Evolutionary conservation across 1,140 invertebrate genomes (phyloP).

Genomic region (Telenomus remus): DNA sequence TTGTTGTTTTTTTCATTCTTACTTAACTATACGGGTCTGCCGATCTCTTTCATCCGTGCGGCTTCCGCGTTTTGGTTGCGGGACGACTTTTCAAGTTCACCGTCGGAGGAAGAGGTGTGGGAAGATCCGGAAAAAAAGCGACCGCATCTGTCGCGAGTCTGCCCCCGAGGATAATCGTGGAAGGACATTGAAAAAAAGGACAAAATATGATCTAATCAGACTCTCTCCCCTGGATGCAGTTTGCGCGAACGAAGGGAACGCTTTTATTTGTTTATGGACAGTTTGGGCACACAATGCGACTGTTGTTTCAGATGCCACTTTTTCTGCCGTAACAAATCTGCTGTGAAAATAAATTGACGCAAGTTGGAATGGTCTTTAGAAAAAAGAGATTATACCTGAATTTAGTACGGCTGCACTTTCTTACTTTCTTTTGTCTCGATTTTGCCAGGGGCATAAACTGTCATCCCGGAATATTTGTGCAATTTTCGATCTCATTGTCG

Average conservation of each 20-base stretch:
- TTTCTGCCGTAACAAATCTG: background rate
- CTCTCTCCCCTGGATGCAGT: no score
- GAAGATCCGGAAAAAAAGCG: slow-evolving; percentile 41
- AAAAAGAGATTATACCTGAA: no score
- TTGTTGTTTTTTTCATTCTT: slow-evolving; percentile 36
- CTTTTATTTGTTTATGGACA: background rate
- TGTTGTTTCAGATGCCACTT: slow-evolving; percentile 17
- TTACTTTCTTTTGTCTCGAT: no score
- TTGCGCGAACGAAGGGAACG: background rate
- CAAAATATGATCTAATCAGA: no score
- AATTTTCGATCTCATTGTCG: no score
- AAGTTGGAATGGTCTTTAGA: no score
- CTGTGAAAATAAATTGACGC: no score
- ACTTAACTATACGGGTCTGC: slow-evolving; percentile 42
- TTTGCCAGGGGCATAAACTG: no score
- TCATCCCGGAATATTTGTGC: no score
- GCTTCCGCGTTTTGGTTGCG: slow-evolving; percentile 62
- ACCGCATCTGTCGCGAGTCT: slow-evolving; percentile 38
- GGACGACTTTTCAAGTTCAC: slow-evolving; percentile 45
- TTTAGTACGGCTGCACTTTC: no score
- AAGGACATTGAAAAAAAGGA: background rate
- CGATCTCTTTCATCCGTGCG: slow-evolving; percentile 46
- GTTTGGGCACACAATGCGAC: background rate
- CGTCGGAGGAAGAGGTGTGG: slow-evolving; percentile 52
- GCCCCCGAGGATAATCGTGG: slow-evolving; percentile 7